Evolutionary conservation across 2,888 invertebrate species (phyloP).

Genomic region (Antheraea yamamai): DNA sequence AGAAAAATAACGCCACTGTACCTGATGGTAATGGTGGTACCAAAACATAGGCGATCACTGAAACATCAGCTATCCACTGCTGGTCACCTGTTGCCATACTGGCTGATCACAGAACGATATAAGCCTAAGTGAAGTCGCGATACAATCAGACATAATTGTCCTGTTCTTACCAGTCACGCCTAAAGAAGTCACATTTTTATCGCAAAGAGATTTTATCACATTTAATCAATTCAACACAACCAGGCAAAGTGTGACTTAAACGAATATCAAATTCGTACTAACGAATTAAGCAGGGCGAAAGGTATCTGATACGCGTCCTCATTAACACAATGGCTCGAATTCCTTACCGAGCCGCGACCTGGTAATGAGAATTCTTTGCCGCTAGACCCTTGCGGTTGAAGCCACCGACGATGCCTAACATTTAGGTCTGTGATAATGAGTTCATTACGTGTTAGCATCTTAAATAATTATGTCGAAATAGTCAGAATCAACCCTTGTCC

Average conservation of each 20-base stretch:
- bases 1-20: too few species aligned
- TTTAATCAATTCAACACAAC: neutral
- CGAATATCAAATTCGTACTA: constrained; percentile 26
- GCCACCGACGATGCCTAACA: constrained; percentile 3
- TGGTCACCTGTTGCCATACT: too few species aligned
- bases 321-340: constrained; percentile 55
- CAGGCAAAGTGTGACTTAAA: constrained; percentile 22
- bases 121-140: too few species aligned
- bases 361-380: constrained; percentile 60
- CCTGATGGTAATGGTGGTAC: too few species aligned
- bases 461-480: neutral
- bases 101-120: too few species aligned
- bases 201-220: too few species aligned
- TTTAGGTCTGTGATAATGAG: constrained; percentile 6
- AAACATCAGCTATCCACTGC: too few species aligned
- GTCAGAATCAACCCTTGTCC: neutral
- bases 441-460: constrained; percentile 3
- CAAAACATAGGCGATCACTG: too few species aligned
- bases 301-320: constrained; percentile 35
- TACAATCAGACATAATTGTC: too few species aligned
- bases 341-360: constrained; percentile 34
- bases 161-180: too few species aligned
- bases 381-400: constrained; percentile 12
- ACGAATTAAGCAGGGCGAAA: constrained; percentile 35
- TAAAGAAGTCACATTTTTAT: too few species aligned